A percentile compares a stretch with the other conserved stretches of the same genome.
Conservation (phyloP, 2,888 invertebrate genomes). For the Tuta absoluta region DNA sequence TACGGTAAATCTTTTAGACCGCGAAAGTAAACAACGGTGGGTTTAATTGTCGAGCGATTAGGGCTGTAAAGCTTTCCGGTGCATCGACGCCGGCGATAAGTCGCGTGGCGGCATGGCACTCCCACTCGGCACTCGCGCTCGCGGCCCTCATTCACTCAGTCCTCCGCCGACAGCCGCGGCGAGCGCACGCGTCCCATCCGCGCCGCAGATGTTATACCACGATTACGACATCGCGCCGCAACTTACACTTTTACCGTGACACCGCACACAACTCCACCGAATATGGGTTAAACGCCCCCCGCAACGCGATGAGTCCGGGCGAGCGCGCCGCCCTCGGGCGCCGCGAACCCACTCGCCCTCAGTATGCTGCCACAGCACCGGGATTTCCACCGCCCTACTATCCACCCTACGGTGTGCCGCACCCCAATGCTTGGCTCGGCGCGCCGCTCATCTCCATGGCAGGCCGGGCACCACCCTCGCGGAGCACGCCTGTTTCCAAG, state of each 20-base stretch:
- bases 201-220: conserved; percentile 77
- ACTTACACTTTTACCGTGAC: conserved; percentile 75
- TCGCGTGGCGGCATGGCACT: conserved; percentile 55
- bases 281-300: conserved; percentile 87
- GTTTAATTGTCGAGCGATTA: conserved; percentile 76
- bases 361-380: conserved; percentile 75
- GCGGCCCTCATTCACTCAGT: conserved; percentile 77
- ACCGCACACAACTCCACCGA: conserved; percentile 71
- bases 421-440: conserved; percentile 87
- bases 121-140: conserved; percentile 56
- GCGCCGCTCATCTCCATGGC: conserved; percentile 91
- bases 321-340: conserved; percentile 79
- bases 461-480: conserved; percentile 76
- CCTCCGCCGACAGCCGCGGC: conserved; percentile 73
- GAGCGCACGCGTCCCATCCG: conserved; percentile 66
- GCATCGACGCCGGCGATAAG: conserved; percentile 65
- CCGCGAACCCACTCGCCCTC: conserved; percentile 79
- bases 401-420: conserved; percentile 76
- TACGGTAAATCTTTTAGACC: conserved; percentile 34
- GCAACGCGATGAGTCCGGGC: conserved; percentile 76
- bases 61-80: conserved; percentile 77
- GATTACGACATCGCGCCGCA: conserved; percentile 76
- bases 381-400: conserved; percentile 78
- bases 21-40: conserved; percentile 72
- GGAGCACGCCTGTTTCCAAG: conserved; percentile 84